Evolutionary conservation across 2,888 invertebrate species (phyloP).

Genomic region (Drosophila infuscata): DNA sequence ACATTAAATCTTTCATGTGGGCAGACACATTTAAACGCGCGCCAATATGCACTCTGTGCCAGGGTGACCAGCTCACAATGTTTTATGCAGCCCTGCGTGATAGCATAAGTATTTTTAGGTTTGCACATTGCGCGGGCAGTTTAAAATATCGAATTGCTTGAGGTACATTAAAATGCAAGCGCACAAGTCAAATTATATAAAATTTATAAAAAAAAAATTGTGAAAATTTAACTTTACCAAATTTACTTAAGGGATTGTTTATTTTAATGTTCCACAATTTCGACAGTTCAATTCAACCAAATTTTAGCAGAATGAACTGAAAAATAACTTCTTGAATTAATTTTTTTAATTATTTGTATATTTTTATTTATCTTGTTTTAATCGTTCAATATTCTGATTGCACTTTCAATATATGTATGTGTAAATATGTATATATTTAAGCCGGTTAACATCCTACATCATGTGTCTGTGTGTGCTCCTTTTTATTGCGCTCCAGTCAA

Average conservation of each 20-base stretch:
- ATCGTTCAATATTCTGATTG: slow-evolving; percentile 55
- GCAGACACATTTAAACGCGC: slow-evolving; percentile 12
- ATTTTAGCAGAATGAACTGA: background rate
- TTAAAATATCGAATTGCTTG: background rate
- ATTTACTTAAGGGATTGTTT: background rate
- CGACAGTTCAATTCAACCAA: background rate
- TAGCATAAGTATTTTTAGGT: background rate
- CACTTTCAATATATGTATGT: slow-evolving; percentile 43
- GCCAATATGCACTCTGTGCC: background rate
- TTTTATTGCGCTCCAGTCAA: slow-evolving; percentile 69
- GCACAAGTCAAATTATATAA: background rate
- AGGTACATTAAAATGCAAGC: background rate
- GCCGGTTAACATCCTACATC: slow-evolving; percentile 43
- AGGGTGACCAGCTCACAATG: slow-evolving; percentile 31
- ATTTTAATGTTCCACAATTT: background rate
- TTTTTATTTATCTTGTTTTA: slow-evolving; percentile 61
- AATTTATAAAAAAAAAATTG: background rate
- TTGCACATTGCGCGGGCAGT: background rate
- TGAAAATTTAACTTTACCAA: background rate
- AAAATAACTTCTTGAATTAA: background rate
- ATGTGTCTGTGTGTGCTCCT: background rate
- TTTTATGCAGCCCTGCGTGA: slow-evolving; percentile 19
- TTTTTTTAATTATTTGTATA: slow-evolving; percentile 17
- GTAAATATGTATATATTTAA: slow-evolving; percentile 39
- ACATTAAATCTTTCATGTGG: background rate